phyloP scores from a whole-genome alignment of 64 coral and sea anemone genomes.

The Pachyseris speciosa region DNA sequence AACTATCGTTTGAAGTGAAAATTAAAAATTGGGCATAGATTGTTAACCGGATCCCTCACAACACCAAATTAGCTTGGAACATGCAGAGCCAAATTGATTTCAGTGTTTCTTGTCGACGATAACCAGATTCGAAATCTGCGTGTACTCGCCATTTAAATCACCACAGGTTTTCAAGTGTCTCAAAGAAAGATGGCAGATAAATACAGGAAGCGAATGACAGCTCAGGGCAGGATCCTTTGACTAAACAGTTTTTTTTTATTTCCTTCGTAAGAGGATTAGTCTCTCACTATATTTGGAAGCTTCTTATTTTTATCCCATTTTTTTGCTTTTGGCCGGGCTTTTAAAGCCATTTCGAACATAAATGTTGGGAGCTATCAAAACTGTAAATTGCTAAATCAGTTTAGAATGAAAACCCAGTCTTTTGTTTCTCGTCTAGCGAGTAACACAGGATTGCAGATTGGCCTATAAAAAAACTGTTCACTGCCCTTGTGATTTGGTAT shows the following conservation, averaged over 20 bases:
- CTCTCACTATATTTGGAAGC: conserved; percentile 40
- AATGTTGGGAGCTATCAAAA: background rate
- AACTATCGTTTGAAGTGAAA: background rate
- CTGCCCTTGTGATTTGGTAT: no score
- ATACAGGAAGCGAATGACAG: conserved; percentile 53
- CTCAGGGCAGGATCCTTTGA: conserved; percentile 4
- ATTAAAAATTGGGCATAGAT: background rate
- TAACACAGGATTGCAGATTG: no score
- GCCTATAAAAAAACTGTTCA: no score
- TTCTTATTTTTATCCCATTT: conserved; percentile 40
- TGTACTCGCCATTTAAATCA: conserved; percentile 47
- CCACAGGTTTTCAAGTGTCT: conserved; percentile 57
- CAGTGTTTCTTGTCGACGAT: background rate
- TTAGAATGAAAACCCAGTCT: background rate
- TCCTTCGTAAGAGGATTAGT: conserved; percentile 24
- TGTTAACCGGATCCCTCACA: background rate
- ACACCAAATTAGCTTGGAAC: background rate
- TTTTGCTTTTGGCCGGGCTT: background rate
- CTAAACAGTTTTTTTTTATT: background rate
- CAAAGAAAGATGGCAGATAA: conserved; percentile 47
- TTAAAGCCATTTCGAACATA: background rate
- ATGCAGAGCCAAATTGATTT: background rate
- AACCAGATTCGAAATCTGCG: background rate
- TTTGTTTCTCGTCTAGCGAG: background rate
- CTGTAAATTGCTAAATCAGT: background rate